Percentiles rank a stretch among this genome's conserved stretches.
Conservation (phyloP, 2,797 vertebrate species). For the Anguilla pacifica region DNA sequence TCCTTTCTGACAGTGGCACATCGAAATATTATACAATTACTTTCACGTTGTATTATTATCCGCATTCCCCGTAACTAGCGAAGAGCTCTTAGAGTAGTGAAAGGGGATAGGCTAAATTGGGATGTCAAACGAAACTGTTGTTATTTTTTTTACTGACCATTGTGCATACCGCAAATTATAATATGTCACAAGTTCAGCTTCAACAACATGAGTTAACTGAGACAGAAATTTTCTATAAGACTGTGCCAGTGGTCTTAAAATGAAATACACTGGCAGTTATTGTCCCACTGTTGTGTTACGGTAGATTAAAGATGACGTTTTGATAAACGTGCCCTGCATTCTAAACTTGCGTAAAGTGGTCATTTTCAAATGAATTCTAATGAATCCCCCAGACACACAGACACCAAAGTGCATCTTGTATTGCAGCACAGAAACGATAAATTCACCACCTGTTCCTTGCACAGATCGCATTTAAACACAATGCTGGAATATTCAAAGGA, state of each 20-base stretch:
- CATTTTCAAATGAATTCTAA: conserved; percentile 26
- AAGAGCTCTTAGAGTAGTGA: not conserved
- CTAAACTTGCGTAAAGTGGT: conserved; percentile 38
- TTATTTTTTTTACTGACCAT: not conserved
- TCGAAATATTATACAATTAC: not conserved
- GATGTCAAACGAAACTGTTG: conserved; percentile 1
- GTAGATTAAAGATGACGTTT: conserved; percentile 42
- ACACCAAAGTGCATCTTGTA: not conserved
- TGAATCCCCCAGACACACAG: not conserved
- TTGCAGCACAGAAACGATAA: not conserved
- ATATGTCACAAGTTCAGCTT: conserved; percentile 3
- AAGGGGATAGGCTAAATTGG: not conserved
- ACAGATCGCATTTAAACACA: conserved; percentile 15
- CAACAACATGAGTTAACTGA: not conserved
- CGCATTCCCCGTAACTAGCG: not conserved
- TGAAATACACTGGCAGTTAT: not conserved
- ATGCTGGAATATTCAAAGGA: not conserved
- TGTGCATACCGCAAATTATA: not conserved
- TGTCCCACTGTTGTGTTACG: conserved; percentile 6
- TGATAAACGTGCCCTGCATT: conserved; percentile 48
- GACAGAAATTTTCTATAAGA: not conserved
- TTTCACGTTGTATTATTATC: not conserved
- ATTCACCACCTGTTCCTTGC: conserved; percentile 39
- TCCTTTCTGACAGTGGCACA: not conserved
- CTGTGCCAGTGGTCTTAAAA: not conserved